Percentiles rank a stretch among this genome's conserved stretches.
Conservation (phyloP, 1,140 invertebrate species). For the Caenorhabditis remanei region DNA sequence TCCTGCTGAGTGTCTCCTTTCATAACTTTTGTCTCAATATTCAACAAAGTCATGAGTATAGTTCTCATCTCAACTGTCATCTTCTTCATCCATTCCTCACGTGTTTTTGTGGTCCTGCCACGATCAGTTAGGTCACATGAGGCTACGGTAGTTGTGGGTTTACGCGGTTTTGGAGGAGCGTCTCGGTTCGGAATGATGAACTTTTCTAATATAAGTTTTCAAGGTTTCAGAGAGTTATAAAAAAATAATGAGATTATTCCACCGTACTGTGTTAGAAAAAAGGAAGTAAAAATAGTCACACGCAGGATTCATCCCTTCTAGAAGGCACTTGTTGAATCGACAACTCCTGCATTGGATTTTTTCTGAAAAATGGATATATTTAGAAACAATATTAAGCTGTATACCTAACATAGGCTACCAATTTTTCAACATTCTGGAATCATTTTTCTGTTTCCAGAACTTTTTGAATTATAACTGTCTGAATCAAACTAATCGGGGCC, state of each 20-base stretch:
- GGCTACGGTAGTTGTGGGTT: neutral
- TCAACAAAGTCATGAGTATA: conserved; percentile 75
- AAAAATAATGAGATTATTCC: neutral
- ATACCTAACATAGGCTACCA: no score
- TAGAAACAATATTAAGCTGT: no score
- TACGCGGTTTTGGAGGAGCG: conserved; percentile 46
- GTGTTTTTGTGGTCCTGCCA: conserved; percentile 60
- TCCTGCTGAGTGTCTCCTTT: conserved; percentile 73
- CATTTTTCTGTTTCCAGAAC: no score
- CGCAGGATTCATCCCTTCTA: conserved; percentile 74
- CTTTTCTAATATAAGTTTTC: no score
- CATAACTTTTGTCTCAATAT: conserved; percentile 76
- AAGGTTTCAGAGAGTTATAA: no score
- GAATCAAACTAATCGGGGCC: no score
- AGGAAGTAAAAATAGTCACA: conserved; percentile 43
- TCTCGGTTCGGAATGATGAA: no score
- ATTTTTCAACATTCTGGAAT: no score
- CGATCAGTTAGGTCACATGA: conserved; percentile 50
- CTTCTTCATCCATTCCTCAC: conserved; percentile 66
- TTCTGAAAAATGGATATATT: no score
- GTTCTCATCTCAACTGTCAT: conserved; percentile 76
- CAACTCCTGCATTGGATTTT: conserved; percentile 65
- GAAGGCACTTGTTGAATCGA: conserved; percentile 73
- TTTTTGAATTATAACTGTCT: no score
- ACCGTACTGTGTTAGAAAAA: no score